Evolutionary conservation across 2,113 vertebrate species (phyloP), one percentile per base, ranked within the genome.

Genomic region (Athene noctua): DNA sequence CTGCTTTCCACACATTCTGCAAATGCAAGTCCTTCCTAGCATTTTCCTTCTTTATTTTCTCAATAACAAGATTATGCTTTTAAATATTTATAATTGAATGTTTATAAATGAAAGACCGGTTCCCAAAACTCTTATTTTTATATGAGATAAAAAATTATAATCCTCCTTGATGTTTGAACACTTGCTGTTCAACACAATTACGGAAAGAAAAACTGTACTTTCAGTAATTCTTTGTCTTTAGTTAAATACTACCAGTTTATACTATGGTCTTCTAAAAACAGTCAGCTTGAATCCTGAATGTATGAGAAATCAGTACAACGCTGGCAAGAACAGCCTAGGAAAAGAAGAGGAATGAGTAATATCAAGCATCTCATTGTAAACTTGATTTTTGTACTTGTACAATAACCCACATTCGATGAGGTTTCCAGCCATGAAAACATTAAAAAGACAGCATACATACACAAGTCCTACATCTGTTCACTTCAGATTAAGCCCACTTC

Each of bases 131-230:
- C 12, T 86, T 52, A 52, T n/a, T 78, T 86, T 83, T 44, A 26
- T 1, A 29, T 0, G 9, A 83, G 21, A 40, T 22, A 34, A 6
- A 27, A 75, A 72, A 38, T 15, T 0, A 5, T 26, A 65, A 63
- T 61, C 27, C n/a, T 85, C 34, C 21, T 47, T 32, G 8, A 22
- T 38, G 38, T 26, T 22, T 66, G 15, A 72, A 61, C 6, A 15
- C 10, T 44, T 54, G n/a, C 47, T 51, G 36, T 32, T 75, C 46
- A 40, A 51, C 32, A 40, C 47, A 38, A 18, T 29, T 21, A 61
- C 1, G 7, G 21, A 36, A 57, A 49, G 18, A 65, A 59, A 66
- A 77, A 22, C 25, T 34, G 16, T 66, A 52, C 29, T 66, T 89
- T 15, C 26, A 49, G 32, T 51, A 77, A 81, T 59, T 63, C 49